These are phyloP conservation scores for Byasa hedistus DNA, from an alignment of 2,888 invertebrate species.

Conservation along the genomic window DNA sequence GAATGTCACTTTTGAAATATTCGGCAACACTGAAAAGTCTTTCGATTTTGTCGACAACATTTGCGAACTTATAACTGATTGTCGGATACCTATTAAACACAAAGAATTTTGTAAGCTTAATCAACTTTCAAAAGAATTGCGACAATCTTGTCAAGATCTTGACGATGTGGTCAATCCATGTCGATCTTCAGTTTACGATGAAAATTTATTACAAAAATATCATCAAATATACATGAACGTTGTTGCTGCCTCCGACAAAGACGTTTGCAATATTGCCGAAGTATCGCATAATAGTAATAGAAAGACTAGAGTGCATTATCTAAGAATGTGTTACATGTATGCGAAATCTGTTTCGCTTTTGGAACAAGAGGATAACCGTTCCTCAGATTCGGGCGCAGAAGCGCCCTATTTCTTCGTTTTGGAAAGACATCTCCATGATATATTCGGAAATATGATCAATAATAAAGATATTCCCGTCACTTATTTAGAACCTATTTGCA, in stretches of 20 bases:
- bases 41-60: constrained; percentile 69
- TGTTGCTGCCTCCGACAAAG: constrained; percentile 72
- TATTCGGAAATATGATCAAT: constrained; percentile 84
- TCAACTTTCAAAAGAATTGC: constrained; percentile 69
- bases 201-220: constrained; percentile 63
- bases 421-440: constrained; percentile 77
- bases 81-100: constrained; percentile 71
- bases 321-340: constrained; percentile 80
- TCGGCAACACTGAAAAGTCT: constrained; percentile 70
- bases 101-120: constrained; percentile 75
- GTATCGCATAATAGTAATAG: constrained; percentile 60
- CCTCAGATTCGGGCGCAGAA: constrained; percentile 48
- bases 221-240: constrained; percentile 76
- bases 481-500: constrained; percentile 84
- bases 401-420: constrained; percentile 76
- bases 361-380: constrained; percentile 58
- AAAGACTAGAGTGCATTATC: constrained; percentile 68
- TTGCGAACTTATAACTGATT: constrained; percentile 67
- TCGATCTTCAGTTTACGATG: constrained; percentile 48
- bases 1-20: constrained; percentile 73
- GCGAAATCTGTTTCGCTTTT: constrained; percentile 79
- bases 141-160: constrained; percentile 74
- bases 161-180: constrained; percentile 53
- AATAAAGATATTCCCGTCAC: constrained; percentile 83
- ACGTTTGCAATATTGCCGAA: constrained; percentile 66